A percentile compares a stretch with the other conserved stretches of the same genome.
phyloP scores from a whole-genome alignment of 2,888 invertebrate genomes.

The Brassicogethes aeneus region DNA sequence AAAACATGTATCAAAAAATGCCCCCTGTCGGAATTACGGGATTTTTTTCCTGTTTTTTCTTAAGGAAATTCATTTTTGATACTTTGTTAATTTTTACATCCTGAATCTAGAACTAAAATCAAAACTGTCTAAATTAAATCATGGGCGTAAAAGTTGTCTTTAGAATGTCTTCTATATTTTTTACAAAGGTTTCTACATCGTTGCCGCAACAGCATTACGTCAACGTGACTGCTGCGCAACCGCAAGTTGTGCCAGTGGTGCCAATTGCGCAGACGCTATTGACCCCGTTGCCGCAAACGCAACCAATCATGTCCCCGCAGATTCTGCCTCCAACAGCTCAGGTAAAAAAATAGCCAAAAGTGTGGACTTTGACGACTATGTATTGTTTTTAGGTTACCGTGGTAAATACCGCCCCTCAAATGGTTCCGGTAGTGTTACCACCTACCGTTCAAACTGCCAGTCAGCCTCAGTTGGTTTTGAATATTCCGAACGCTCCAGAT shows the following conservation, averaged over 20 bases:
- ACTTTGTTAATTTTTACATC: too few species aligned
- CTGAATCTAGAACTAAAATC: too few species aligned
- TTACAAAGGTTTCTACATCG: constrained; percentile 10
- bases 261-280: constrained; percentile 9
- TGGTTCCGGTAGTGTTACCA: constrained; percentile 5
- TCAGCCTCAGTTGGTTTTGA: constrained; percentile 17
- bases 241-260: constrained; percentile 10
- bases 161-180: too few species aligned
- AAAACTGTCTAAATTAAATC: too few species aligned
- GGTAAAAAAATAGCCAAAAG: too few species aligned
- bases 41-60: too few species aligned
- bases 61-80: too few species aligned
- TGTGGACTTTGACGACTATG: background rate
- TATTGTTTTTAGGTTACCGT: background rate
- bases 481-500: constrained; percentile 11
- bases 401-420: background rate
- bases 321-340: constrained; percentile 1
- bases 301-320: constrained; percentile 5
- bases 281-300: background rate
- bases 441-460: constrained; percentile 9
- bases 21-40: too few species aligned
- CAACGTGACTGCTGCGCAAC: constrained; percentile 11
- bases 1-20: too few species aligned
- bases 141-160: too few species aligned
- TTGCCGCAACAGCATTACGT: constrained; percentile 13